These are phyloP conservation scores for Microtus richardsoni DNA, from an alignment of 2,113 vertebrate genomes.

Conservation along the genomic window DNA sequence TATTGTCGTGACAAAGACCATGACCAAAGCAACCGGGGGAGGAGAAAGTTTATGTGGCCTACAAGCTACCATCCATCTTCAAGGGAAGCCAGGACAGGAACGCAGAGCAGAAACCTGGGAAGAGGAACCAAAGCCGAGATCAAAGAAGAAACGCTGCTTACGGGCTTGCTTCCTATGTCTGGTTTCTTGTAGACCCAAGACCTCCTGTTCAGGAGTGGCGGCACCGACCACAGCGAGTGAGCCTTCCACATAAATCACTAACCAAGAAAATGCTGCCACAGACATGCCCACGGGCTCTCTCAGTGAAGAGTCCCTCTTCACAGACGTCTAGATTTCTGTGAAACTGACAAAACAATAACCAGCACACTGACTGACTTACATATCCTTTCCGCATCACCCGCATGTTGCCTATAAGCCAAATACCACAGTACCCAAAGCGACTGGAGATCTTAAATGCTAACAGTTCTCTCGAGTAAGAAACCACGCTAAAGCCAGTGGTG, in stretches of 20 bases:
- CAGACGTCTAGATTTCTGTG: not conserved
- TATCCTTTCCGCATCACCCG: slow-evolving; percentile 9
- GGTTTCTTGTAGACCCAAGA: not conserved
- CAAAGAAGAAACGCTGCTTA: not conserved
- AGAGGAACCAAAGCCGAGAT: not conserved
- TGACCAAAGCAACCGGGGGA: not conserved
- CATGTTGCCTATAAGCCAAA: slow-evolving; percentile 31
- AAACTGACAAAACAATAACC: not conserved
- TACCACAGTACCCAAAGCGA: not conserved
- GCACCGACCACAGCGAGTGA: not conserved
- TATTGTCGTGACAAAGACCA: not conserved
- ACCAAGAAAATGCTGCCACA: not conserved
- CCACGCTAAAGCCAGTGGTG: not conserved
- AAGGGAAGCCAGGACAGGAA: not conserved
- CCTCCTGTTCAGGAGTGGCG: not conserved
- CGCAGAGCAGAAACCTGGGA: not conserved
- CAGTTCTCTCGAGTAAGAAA: not conserved
- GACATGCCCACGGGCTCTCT: too few relatives aligned
- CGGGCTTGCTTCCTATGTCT: not conserved
- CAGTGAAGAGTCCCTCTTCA: not conserved
- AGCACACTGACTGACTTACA: not conserved
- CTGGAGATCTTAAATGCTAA: not conserved
- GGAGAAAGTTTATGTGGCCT: not conserved
- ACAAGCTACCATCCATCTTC: not conserved
- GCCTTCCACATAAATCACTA: not conserved